A percentile compares a stretch with the other conserved stretches of the same genome.
Evolutionary conservation across 92 coral and sea anemone genomes (phyloP).

Genomic region (Zoanthus solanderi): DNA sequence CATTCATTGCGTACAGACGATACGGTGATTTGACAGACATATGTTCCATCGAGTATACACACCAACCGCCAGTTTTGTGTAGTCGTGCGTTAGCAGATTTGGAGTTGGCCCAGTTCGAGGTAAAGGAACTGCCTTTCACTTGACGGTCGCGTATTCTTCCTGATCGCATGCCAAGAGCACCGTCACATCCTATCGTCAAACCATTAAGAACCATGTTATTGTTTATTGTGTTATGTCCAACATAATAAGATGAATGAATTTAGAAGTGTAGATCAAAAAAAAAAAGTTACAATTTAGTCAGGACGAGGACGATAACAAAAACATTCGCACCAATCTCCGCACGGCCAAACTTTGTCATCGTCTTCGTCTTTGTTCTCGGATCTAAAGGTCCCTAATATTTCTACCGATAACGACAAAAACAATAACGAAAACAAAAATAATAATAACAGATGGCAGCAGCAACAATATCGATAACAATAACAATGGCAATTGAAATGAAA

Average conservation of each 20-base stretch:
- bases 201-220: background rate
- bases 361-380: too few species aligned
- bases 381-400: too few species aligned
- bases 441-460: background rate
- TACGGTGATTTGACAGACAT: background rate
- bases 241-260: too few species aligned
- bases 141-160: constrained; percentile 61
- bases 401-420: too few species aligned
- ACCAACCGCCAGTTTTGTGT: constrained; percentile 81
- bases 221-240: background rate
- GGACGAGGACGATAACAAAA: too few species aligned
- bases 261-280: too few species aligned
- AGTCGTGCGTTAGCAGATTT: constrained; percentile 67
- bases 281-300: too few species aligned
- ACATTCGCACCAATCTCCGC: too few species aligned
- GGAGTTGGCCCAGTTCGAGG: constrained; percentile 37
- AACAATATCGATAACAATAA: background rate
- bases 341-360: too few species aligned
- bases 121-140: constrained; percentile 61
- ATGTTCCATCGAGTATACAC: constrained; percentile 61
- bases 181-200: constrained; percentile 66
- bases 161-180: constrained; percentile 79
- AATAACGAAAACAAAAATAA: too few species aligned
- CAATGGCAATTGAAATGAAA: too few species aligned
- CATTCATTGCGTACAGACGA: constrained; percentile 55